phyloP scores from a whole-genome alignment of 1,140 invertebrate genomes.

The Scaptomyza hsui region DNA sequence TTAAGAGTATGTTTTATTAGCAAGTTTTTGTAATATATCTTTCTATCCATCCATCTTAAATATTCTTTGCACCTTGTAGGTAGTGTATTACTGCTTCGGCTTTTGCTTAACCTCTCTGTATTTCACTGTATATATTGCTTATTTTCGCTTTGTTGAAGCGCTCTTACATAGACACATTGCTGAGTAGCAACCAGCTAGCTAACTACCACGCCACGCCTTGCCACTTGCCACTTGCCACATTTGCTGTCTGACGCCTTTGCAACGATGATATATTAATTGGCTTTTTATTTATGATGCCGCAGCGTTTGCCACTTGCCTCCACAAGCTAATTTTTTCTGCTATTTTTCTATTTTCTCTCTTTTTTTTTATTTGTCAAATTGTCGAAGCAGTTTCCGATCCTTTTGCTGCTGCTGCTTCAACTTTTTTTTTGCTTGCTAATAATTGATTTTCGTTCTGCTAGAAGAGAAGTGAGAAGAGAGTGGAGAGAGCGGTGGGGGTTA shows the following conservation, averaged over 20 bases:
- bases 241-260: constrained; percentile 37
- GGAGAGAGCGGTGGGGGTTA: neutral
- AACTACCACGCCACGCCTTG: neutral
- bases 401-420: neutral
- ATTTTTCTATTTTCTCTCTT: constrained; percentile 6
- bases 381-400: neutral
- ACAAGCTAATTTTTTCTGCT: neutral
- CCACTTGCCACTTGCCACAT: constrained; percentile 19
- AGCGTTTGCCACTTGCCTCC: neutral
- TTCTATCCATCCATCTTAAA: no score
- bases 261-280: constrained; percentile 79
- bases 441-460: constrained; percentile 16
- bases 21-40: no score
- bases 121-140: neutral
- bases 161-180: constrained; percentile 51
- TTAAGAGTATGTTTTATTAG: no score
- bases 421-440: constrained; percentile 16
- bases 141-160: constrained; percentile 21
- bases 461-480: no score
- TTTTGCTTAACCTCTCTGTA: neutral
- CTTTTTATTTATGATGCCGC: constrained; percentile 73
- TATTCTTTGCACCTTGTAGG: no score
- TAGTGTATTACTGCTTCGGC: constrained; percentile 4
- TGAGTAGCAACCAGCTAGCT: neutral
- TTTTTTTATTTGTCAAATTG: constrained; percentile 7